Base-by-base conservation (phyloP, 2,113 vertebrate genomes). In the Thalassoma bifasciatum region DNA sequence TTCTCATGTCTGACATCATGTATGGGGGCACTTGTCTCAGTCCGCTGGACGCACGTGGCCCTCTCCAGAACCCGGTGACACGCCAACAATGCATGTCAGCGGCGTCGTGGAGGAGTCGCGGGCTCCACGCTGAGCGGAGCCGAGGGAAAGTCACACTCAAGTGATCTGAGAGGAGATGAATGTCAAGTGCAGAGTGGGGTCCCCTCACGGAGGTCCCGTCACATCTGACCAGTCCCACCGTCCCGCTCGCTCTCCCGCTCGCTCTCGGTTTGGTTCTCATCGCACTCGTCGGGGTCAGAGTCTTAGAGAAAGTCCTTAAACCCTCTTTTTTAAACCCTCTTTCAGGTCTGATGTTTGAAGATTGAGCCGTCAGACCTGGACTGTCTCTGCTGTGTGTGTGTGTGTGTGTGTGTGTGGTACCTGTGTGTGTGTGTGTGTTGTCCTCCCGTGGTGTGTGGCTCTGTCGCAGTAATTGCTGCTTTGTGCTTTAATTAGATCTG, bases 161-260 rank as follows among this genome's bases (percentile, higher is more conserved):
- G 72, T 87, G 88, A 83, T 91, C 88, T 77, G 76, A 83, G 82
- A 84, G 81, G 77, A 86, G 85, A 80, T 82, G 83, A 83, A 78
- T 89, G 87, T 90, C 81, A 88, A 77, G 75, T 51, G 66, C 53
- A 23, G 80, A 68, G 84, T 36, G 68, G n/a, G 81, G 67, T 76
- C 66, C 65, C 60, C 79, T 76, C 50, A 47, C 23, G 69, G 81
- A 72, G 82, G 83, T 74, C 78, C 68, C 72, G 54, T 83, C 84
- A 77, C 82, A 75, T 68, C 61, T 58, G 64, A 78, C 53, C 75
- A 2, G 65, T 49, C 66, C 61, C 59, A 14, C 46, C 56, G 51
- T 2, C 40, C 44, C 14, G n/a, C n/a, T 13, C 16, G 49, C 52
- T 59, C 75, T 13, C 59, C 50, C 2, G 51, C 26, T n/a, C 11